These are phyloP conservation scores for Montifringilla adamsi DNA, from an alignment of 2,113 vertebrate genomes.

Conservation along the genomic window DNA sequence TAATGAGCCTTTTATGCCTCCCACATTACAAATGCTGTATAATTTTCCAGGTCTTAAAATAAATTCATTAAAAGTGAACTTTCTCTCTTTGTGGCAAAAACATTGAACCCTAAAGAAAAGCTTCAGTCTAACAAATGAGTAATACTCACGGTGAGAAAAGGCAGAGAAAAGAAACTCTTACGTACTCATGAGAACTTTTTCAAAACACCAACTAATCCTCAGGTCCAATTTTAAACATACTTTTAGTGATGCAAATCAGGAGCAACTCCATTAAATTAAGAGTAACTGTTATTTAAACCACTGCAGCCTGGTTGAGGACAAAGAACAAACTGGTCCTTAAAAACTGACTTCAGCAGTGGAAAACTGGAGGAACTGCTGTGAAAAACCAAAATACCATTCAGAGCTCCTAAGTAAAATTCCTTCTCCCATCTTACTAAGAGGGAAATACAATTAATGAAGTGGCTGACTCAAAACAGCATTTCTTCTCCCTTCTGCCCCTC, in stretches of 20 bases:
- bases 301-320: neutral
- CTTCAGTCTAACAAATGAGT: constrained; percentile 35
- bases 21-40: constrained; percentile 63
- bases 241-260: constrained; percentile 48
- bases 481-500: neutral
- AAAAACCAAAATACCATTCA: neutral
- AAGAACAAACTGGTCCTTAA: neutral
- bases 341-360: neutral
- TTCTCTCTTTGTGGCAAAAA: constrained; percentile 60
- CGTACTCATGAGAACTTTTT: neutral
- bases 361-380: neutral
- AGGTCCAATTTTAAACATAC: constrained; percentile 14
- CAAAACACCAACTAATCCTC: constrained; percentile 28
- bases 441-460: neutral
- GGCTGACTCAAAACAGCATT: neutral
- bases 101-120: constrained; percentile 49
- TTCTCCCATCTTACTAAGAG: neutral
- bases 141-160: constrained; percentile 6
- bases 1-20: constrained; percentile 69
- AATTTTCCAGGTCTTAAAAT: constrained; percentile 60
- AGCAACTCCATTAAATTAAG: neutral
- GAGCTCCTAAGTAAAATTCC: neutral
- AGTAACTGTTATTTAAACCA: constrained; percentile 42
- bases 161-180: constrained; percentile 20
- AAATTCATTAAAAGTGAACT: constrained; percentile 65